Percentiles rank a stretch among this genome's conserved stretches.
Conservation (phyloP, 2,797 vertebrate genomes). For the Pteropus rufus region DNA sequence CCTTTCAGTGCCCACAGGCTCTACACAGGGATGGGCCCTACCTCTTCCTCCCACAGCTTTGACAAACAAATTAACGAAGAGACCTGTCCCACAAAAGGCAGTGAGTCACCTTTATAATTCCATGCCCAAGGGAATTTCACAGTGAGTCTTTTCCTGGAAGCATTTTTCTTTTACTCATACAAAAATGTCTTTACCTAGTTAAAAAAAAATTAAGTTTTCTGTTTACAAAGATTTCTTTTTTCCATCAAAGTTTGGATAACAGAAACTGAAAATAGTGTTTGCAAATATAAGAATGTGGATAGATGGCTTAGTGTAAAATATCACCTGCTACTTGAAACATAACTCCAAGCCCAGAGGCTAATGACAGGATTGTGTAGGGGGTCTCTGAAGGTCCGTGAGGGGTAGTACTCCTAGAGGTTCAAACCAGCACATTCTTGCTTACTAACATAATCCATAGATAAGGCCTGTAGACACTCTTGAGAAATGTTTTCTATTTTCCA, state of each 20-base stretch:
- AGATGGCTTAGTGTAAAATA: background rate
- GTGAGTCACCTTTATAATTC: slow-evolving; percentile 44
- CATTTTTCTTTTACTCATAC: background rate
- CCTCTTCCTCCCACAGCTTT: background rate
- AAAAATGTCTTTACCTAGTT: slow-evolving; percentile 13
- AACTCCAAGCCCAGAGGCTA: background rate
- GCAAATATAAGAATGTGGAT: background rate
- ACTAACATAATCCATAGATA: background rate
- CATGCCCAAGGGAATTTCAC: slow-evolving; percentile 21
- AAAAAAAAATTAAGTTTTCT: background rate
- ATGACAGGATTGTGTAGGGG: background rate
- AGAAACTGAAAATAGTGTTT: background rate
- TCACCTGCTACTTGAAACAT: background rate
- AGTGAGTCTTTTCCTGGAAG: slow-evolving; percentile 30
- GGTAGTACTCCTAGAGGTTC: background rate
- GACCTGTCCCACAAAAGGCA: background rate
- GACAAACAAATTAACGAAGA: background rate
- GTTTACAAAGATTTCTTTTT: slow-evolving; percentile 33
- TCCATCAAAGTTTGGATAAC: background rate
- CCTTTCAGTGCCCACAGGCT: background rate
- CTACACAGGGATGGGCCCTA: background rate
- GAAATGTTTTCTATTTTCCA: background rate
- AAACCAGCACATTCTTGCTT: background rate
- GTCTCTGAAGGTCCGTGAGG: background rate
- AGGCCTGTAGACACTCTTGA: background rate